Percentiles rank a stretch among this genome's conserved stretches.
phyloP scores from a whole-genome alignment of 2,113 vertebrate genomes.

The Pan paniscus region DNA sequence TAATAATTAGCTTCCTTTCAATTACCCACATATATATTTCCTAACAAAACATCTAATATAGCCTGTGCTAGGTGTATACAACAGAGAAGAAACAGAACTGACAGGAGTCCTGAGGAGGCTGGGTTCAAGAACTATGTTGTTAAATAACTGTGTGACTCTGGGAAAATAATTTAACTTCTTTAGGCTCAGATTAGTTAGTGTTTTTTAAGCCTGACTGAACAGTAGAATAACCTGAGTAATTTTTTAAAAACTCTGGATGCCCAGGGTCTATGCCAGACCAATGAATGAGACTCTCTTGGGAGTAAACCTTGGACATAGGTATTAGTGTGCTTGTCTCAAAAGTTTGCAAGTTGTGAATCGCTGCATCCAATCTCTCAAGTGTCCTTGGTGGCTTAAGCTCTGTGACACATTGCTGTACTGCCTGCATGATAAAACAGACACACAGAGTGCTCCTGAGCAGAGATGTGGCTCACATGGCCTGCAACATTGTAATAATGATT shows the following conservation, averaged over 20 bases:
- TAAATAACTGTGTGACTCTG: not conserved
- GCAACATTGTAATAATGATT: not conserved
- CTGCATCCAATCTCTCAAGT: not conserved
- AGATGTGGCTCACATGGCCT: not conserved
- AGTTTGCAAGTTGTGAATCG: not conserved
- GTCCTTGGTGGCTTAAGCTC: not conserved
- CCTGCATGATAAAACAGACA: not conserved
- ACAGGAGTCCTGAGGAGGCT: not conserved
- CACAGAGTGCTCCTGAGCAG: not conserved
- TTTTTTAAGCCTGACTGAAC: not conserved
- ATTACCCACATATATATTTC: not conserved
- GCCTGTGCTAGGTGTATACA: not conserved
- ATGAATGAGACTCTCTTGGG: not conserved
- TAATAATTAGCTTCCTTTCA: slow-evolving; percentile 1
- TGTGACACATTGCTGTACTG: not conserved
- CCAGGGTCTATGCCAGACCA: not conserved
- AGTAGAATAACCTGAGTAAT: not conserved
- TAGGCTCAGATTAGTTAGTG: not conserved
- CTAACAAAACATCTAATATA: not conserved
- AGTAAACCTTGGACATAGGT: not conserved
- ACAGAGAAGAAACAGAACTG: not conserved
- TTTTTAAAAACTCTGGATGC: not conserved
- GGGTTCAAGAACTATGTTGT: not conserved
- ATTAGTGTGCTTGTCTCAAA: no score
- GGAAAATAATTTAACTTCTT: slow-evolving; percentile 42